These are phyloP conservation scores for Tragelaphus imberbis DNA, from an alignment of 2,113 vertebrate genomes.

Conservation along the genomic window DNA sequence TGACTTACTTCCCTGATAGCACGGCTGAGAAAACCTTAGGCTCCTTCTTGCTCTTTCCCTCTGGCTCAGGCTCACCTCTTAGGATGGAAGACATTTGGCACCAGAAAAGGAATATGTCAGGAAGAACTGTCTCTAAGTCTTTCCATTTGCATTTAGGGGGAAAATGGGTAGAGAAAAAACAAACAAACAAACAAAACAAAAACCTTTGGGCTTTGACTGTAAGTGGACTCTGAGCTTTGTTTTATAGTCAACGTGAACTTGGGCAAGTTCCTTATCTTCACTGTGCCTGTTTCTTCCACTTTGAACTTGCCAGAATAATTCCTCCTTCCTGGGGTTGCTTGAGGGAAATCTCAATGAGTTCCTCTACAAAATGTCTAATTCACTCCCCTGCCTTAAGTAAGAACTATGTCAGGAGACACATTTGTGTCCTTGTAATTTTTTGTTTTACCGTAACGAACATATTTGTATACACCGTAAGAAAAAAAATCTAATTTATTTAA, in stretches of 20 bases:
- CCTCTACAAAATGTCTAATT: background rate
- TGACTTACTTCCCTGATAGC: constrained; percentile 39
- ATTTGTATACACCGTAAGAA: background rate
- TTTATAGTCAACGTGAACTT: background rate
- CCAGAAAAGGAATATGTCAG: background rate
- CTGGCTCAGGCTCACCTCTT: background rate
- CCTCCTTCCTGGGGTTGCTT: background rate
- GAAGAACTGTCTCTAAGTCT: background rate
- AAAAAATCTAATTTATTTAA: background rate
- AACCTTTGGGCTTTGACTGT: background rate
- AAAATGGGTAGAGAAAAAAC: background rate
- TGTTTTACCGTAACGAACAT: background rate
- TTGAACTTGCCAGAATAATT: background rate
- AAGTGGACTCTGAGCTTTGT: background rate
- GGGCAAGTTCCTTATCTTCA: background rate
- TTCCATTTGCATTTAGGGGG: background rate
- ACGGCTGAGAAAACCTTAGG: background rate
- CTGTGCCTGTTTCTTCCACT: background rate
- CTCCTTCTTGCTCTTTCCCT: background rate
- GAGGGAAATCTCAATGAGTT: background rate
- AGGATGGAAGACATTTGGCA: background rate
- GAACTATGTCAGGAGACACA: background rate
- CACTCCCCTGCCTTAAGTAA: background rate
- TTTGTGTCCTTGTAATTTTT: background rate
- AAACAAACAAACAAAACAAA: background rate